Evolutionary conservation across 2,113 vertebrate species (phyloP), one percentile per base, ranked within the genome.

Genomic region (Thalassoma bifasciatum): DNA sequence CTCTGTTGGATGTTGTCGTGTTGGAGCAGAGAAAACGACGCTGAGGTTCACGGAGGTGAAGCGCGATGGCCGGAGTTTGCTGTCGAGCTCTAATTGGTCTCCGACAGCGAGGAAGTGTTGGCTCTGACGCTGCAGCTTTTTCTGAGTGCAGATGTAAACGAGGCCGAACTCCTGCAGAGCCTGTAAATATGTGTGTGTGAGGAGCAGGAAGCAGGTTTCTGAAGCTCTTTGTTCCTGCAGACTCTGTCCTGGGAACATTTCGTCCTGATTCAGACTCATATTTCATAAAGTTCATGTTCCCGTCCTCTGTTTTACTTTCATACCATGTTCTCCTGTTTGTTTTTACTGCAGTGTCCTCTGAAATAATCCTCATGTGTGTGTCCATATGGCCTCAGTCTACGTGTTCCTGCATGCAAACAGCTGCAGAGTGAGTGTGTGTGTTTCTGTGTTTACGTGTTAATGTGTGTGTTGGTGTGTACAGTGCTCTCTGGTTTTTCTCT

Each of bases 151-250:
- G 34, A 42, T 67, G 69, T 67, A 63, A 68, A 74, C 46, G 10
- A 73, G 64, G 9, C 42, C 44, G 22, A 63, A 40, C 52, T 22
- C 77, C 50, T 58, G 69, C 70, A 17, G 70, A 51, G 77, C 37
- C 24, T 37, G 1, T 11, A 24, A 21, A 16, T 16, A 44, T 52
- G 56, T 10, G 37, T 53, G 8, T 54, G 47, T 30, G 42, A 44
- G 63, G 24, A 67, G 42, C 23, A 21, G 46, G 44, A 19, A 10
- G 54, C 40, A 72, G 26, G 53, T 44, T 23, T 26, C 44, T 66
- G 2, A 23, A 24, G 21, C 3, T 14, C 24, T 72, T 44, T 22
- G 16, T 24, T 21, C 34, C 30, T 44, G 42, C 11, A 38, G 30
- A 30, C 30, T 30, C 6, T 6, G 30, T 30, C 30, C 30, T 40